Evolutionary conservation across 2,113 vertebrate species (phyloP), one percentile per base, ranked within the genome.

Genomic region (Epinephelus cyanopodus): DNA sequence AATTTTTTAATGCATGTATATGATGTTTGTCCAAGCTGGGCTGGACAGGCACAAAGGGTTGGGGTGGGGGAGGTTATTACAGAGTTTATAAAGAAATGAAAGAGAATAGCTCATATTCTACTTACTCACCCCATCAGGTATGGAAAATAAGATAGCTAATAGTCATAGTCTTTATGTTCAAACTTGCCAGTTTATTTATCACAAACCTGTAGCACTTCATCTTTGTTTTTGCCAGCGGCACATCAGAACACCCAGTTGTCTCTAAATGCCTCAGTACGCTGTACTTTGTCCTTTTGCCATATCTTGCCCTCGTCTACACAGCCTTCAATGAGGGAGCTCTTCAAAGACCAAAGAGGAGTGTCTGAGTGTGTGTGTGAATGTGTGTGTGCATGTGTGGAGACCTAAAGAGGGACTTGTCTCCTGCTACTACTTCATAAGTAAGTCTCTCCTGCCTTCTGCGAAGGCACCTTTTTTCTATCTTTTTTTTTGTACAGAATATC

Each of bases 361-460:
- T 48, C 6, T 84, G 52, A 21, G 67, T 5, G 70, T 39, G 72
- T n/a, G 6, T 60, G 74, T 37, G 69, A 13, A 48, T 57, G 60
- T 58, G 45, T 54, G 72, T 64, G 47, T 39, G 77, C 66, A 81
- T 87, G 87, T 80, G 87, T 88, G 87, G 90, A 92, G 89, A 91
- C 91, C 74, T 90, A 86, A 87, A 79, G 92, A 95, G 93, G 91
- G 93, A 95, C 92, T 93, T 94, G 89, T 93, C 91, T 95, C 90
- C 92, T 93, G 86, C 82, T 95, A 89, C 89, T 99, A 99, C 98
- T 99, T 99, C 94, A 97, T 99, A 99, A 99, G 98, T 97, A 99
- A 96, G 92, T 95, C 91, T 96, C 95, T 95, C 96, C 73, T 96
- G 92, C 96, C 97, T 99, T 99, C 97, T 93, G 90, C 86, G 98